These are phyloP conservation scores for Neogobius melanostomus DNA, from an alignment of 2,113 vertebrate species.

Conservation along the genomic window DNA sequence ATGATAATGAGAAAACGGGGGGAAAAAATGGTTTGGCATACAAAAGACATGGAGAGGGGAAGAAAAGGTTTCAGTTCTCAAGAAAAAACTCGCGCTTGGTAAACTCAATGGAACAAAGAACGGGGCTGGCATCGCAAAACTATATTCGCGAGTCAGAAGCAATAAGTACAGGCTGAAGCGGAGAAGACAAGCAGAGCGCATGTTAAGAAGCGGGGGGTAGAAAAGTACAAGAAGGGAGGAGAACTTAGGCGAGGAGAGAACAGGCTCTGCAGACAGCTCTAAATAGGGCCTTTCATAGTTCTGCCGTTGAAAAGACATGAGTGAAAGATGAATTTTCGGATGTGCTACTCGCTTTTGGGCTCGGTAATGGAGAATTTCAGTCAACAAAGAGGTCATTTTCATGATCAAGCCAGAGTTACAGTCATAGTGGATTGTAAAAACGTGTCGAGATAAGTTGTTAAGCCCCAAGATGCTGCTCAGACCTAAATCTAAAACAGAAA, in stretches of 20 bases:
- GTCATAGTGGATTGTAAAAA: neutral
- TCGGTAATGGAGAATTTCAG: neutral
- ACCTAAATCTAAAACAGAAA: too few relatives aligned
- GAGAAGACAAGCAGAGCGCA: conserved; percentile 1
- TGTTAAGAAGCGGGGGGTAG: neutral
- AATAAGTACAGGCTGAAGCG: neutral
- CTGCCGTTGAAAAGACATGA: conserved; percentile 15
- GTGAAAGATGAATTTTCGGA: conserved; percentile 21
- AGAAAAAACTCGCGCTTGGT: conserved; percentile 24
- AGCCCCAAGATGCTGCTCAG: too few relatives aligned
- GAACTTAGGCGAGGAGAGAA: conserved; percentile 10
- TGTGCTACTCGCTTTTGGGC: conserved; percentile 19
- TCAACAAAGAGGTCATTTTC: neutral
- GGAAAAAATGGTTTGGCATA: conserved; percentile 28
- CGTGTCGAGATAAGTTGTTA: neutral
- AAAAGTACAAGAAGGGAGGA: neutral
- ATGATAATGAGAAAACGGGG: conserved; percentile 32
- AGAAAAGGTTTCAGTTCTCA: conserved; percentile 28
- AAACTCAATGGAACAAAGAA: conserved; percentile 33
- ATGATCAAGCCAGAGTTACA: neutral
- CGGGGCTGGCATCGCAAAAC: conserved; percentile 15
- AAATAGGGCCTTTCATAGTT: conserved; percentile 43
- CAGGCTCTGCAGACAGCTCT: conserved; percentile 25
- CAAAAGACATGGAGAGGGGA: conserved; percentile 9
- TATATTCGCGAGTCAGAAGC: conserved; percentile 16